Conservation (phyloP, 1,140 invertebrate species). For the Drosophila ercepeae region DNA sequence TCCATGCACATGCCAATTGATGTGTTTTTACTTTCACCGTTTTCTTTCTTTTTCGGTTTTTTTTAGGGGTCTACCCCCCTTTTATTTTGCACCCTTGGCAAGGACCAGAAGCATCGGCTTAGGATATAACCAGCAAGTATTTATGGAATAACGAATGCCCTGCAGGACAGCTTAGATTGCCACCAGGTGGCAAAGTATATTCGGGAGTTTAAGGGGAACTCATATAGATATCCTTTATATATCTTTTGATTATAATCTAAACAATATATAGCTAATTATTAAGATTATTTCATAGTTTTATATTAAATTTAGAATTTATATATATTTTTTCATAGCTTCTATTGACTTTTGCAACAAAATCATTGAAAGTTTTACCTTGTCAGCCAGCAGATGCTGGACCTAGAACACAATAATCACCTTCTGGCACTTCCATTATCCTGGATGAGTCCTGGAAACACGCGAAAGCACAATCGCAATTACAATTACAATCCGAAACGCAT, state of each 20-base stretch:
- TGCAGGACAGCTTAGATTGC: constrained; percentile 2
- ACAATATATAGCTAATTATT: neutral
- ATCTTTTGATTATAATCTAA: too few relatives aligned
- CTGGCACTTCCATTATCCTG: neutral
- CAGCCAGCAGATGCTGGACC: neutral
- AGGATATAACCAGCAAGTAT: constrained; percentile 26
- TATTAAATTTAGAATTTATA: too few relatives aligned
- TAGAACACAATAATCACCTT: neutral
- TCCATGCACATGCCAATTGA: constrained; percentile 82
- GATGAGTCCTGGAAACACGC: neutral
- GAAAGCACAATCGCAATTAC: constrained; percentile 8
- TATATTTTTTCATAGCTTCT: too few relatives aligned
- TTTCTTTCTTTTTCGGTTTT: neutral
- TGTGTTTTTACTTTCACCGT: constrained; percentile 77
- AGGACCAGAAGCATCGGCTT: constrained; percentile 11
- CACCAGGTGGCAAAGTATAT: neutral
- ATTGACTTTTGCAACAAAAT: neutral
- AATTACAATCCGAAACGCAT: constrained; percentile 24
- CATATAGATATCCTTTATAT: too few relatives aligned
- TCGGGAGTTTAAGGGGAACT: too few relatives aligned
- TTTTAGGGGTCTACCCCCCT: neutral
- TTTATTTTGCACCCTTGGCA: constrained; percentile 12
- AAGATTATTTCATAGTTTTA: neutral
- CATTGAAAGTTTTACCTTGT: neutral
- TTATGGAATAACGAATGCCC: constrained; percentile 23